These are phyloP conservation scores for Melanostigma gelatinosum DNA, from an alignment of 2,113 vertebrate species.

Conservation along the genomic window DNA sequence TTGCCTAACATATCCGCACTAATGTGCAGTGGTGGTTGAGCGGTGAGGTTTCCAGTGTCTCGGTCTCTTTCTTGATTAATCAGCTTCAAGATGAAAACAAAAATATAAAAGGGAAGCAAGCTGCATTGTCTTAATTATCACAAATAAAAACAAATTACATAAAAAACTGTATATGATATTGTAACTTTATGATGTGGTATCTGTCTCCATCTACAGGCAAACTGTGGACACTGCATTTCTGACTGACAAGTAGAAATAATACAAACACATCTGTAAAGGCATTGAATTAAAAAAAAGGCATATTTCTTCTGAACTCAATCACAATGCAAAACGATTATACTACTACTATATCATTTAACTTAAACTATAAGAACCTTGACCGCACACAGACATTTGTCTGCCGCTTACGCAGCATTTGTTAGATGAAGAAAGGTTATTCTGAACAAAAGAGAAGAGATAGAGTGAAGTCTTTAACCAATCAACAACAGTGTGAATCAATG, in stretches of 20 bases:
- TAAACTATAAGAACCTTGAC: background rate
- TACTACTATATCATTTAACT: background rate
- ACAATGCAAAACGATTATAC: background rate
- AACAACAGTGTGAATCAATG: background rate
- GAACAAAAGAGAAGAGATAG: no score
- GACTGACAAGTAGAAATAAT: background rate
- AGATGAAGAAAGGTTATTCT: background rate
- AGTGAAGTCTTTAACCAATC: background rate
- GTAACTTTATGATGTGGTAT: slow-evolving; percentile 22
- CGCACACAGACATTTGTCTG: background rate
- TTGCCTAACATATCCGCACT: background rate
- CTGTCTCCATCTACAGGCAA: slow-evolving; percentile 73
- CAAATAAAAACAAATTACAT: background rate
- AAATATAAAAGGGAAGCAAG: background rate
- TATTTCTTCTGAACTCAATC: background rate
- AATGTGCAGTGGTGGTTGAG: background rate
- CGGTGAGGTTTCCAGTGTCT: background rate
- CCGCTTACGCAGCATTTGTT: background rate
- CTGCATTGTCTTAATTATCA: background rate
- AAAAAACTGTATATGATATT: background rate
- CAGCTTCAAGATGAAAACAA: background rate
- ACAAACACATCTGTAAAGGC: background rate
- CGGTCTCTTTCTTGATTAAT: background rate
- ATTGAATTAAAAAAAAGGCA: background rate
- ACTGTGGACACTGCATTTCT: slow-evolving; percentile 13